These are phyloP conservation scores for Melanaphis sacchari DNA, from an alignment of 1,140 invertebrate genomes.

Conservation along the genomic window DNA sequence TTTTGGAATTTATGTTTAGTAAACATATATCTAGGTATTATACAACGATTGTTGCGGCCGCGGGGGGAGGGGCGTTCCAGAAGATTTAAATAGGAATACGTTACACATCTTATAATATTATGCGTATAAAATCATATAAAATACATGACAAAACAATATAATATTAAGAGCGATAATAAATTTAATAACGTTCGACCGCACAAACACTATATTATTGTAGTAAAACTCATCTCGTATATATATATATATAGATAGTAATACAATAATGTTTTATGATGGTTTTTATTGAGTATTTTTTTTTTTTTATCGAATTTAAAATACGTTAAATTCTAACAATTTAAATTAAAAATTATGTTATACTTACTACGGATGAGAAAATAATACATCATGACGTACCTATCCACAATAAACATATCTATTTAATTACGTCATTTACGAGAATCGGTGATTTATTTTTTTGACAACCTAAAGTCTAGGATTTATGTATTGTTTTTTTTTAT, in stretches of 20 bases:
- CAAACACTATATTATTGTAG: neutral
- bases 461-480: no score
- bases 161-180: slow-evolving; percentile 17
- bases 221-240: no score
- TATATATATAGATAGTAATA: neutral
- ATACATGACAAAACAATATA: neutral
- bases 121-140: neutral
- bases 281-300: neutral
- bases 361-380: neutral
- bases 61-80: neutral
- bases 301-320: neutral
- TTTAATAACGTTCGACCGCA: neutral
- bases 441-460: neutral
- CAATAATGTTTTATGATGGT: neutral
- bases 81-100: neutral
- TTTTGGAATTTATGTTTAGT: neutral
- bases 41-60: neutral
- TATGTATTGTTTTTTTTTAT: no score
- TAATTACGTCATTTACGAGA: neutral
- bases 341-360: neutral
- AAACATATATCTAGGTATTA: neutral
- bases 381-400: neutral
- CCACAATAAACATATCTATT: neutral
- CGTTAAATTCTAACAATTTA: neutral
- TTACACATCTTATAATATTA: neutral